Evolutionary conservation across 2,888 invertebrate genomes (phyloP).

Genomic region (Scaptodrosophila latifasciaeformis): DNA sequence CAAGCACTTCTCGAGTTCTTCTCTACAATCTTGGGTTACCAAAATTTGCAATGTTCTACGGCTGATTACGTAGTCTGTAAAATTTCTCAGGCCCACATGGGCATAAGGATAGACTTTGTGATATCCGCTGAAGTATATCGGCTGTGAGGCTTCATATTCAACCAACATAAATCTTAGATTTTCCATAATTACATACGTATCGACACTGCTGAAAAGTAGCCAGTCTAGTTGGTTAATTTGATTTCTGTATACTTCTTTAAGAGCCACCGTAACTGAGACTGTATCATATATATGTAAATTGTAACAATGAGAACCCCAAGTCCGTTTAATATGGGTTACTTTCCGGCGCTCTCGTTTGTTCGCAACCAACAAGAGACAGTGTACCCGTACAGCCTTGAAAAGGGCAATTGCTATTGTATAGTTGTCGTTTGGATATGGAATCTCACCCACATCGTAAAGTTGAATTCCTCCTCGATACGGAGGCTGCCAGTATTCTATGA

Average conservation of each 20-base stretch:
- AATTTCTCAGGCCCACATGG: too few relatives aligned
- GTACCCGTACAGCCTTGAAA: conserved; percentile 84
- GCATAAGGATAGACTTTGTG: too few relatives aligned
- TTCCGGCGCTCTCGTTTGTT: conserved; percentile 90
- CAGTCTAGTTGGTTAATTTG: too few relatives aligned
- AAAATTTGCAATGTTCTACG: conserved; percentile 85
- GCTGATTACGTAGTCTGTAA: conserved; percentile 83
- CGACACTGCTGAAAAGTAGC: too few relatives aligned
- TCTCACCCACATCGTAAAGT: conserved; percentile 13
- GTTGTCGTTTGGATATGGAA: conserved; percentile 28
- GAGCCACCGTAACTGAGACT: too few relatives aligned
- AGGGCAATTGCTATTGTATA: conserved; percentile 80
- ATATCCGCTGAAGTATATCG: too few relatives aligned
- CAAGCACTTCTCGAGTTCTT: conserved; percentile 89
- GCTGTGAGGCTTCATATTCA: too few relatives aligned
- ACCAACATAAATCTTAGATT: too few relatives aligned
- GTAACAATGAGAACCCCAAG: conserved; percentile 95
- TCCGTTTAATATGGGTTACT: conserved; percentile 91
- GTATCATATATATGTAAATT: conserved; percentile 9
- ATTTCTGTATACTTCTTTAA: too few relatives aligned
- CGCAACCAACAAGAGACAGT: conserved; percentile 97
- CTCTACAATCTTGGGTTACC: conserved; percentile 83
- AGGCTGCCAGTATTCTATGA: conserved; percentile 11
- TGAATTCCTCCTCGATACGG: conserved; percentile 28
- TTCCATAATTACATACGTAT: too few relatives aligned